Percentiles rank a stretch among this genome's conserved stretches.
phyloP scores from a whole-genome alignment of 2,113 vertebrate genomes.

The Sphaerodactylus townsendi region DNA sequence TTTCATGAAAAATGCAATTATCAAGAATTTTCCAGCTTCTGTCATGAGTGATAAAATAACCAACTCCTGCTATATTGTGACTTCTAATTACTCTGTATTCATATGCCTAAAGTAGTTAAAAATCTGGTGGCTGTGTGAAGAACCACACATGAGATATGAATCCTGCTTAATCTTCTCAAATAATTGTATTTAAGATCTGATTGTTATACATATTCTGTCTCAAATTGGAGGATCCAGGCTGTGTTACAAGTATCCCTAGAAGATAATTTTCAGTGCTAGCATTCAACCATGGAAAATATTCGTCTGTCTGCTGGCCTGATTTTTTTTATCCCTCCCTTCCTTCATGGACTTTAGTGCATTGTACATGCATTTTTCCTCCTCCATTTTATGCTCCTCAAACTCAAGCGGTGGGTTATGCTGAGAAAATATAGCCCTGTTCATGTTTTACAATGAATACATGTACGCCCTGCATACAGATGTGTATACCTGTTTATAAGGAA shows the following conservation, averaged over 20 bases:
- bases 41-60: constrained; percentile 31
- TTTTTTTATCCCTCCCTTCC: too few species aligned
- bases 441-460: too few species aligned
- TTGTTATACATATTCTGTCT: neutral
- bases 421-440: too few species aligned
- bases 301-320: too few species aligned
- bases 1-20: constrained; percentile 27
- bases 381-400: too few species aligned
- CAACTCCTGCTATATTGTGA: constrained; percentile 17
- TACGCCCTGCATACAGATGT: too few species aligned
- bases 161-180: neutral
- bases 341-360: too few species aligned
- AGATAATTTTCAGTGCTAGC: neutral
- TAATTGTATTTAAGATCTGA: neutral
- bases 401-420: too few species aligned
- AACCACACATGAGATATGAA: neutral
- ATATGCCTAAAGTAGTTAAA: constrained; percentile 43
- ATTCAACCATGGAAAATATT: neutral
- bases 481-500: too few species aligned
- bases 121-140: neutral
- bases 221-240: neutral
- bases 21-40: constrained; percentile 14
- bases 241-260: neutral
- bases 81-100: constrained; percentile 47
- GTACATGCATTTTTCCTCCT: too few species aligned